Evolutionary conservation across 2,113 vertebrate genomes (phyloP), one percentile per base, ranked within the genome.

Genomic region (Tylochromis polylepis): DNA sequence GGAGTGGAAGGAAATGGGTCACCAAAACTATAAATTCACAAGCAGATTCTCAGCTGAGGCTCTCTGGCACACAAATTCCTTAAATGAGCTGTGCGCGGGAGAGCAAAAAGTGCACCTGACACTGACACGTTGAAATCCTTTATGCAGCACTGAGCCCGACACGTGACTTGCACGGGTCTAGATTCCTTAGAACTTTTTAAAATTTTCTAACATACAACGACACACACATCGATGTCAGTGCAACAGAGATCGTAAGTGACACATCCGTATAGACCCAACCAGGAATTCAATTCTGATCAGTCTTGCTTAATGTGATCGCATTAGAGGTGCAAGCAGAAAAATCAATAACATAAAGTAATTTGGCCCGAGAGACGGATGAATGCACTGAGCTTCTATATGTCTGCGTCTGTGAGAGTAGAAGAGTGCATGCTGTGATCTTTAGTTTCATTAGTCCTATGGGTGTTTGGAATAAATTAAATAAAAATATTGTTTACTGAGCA

Each of bases 1-100:
- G 92, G 89, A 87, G 85, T 87, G 90, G 36, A 90, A 92, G 89
- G 91, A 95, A 95, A 94, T 95, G 90, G 95, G 95, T 96, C 95
- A 95, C 77, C 84, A 77, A 84, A 81, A 62, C 88, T 67, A 85
- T 79, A 81, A 89, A 93, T 86, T 89, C 88, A 77, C 79, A 67
- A 55, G 81, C 88, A 88, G 67, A 58, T 85, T 83, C 60, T 82
- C 83, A 87, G 80, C 85, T 83, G 86, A 88, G 81, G 41, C 84
- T 27, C 86, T 41, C 9, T 20, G 27, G 49, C 41, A n/a, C 75
- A 84, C 36, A 89, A 57, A 91, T 62, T 86, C 65, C 31, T 81
- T 53, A 31, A 87, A 92, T 78, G 15, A 56, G 29, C 18, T n/a
- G n/a, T 56, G 46, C 9, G 55, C 9, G 9, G 80, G 67, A 53